Percentiles rank a stretch among this genome's conserved stretches.
Evolutionary conservation across 2,113 vertebrate species (phyloP).

Genomic region (Chrysemys picta): DNA sequence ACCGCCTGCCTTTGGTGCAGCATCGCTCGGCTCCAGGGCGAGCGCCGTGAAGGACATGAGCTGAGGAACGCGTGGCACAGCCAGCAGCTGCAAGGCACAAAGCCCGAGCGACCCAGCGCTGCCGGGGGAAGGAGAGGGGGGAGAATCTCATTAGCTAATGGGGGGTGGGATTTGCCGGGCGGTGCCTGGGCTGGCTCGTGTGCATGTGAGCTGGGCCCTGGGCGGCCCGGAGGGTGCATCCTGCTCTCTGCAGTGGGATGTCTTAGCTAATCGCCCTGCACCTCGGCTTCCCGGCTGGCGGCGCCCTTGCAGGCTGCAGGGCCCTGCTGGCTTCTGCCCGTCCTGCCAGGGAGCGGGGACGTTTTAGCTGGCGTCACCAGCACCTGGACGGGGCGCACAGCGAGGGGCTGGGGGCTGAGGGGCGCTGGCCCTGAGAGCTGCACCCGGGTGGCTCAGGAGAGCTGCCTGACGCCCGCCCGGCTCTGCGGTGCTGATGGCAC

Average conservation of each 20-base stretch:
- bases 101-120: background rate
- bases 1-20: too few relatives aligned
- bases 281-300: background rate
- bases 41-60: background rate
- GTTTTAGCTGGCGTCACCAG: background rate
- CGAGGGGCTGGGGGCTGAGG: too few relatives aligned
- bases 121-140: too few relatives aligned
- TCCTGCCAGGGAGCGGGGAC: too few relatives aligned
- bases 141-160: background rate
- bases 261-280: background rate
- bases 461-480: too few relatives aligned
- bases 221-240: too few relatives aligned
- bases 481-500: too few relatives aligned
- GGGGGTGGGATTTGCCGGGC: background rate
- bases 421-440: too few relatives aligned
- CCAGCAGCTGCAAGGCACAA: background rate
- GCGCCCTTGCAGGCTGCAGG: background rate
- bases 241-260: background rate
- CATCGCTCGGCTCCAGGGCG: too few relatives aligned
- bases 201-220: background rate
- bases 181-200: background rate
- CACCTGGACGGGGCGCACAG: background rate
- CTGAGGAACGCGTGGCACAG: background rate
- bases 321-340: background rate
- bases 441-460: too few relatives aligned